Conservation (phyloP, 2,797 vertebrate genomes). For the Pachyuromys duprasi region DNA sequence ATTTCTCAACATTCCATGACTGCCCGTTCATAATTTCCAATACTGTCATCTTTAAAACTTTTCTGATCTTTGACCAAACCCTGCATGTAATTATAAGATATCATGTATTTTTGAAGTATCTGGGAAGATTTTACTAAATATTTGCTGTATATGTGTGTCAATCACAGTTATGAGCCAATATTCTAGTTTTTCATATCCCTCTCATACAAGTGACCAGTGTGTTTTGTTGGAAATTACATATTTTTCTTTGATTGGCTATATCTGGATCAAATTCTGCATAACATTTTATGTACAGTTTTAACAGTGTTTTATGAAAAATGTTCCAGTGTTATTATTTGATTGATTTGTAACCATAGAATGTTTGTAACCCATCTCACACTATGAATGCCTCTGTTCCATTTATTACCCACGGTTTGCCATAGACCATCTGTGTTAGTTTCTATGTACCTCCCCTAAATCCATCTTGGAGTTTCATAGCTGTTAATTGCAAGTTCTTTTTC, state of each 20-base stretch:
- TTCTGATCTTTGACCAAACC: background rate
- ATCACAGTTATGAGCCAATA: background rate
- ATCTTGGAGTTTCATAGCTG: no score
- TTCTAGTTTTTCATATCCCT: background rate
- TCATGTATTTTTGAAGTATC: background rate
- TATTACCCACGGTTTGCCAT: background rate
- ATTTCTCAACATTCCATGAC: background rate
- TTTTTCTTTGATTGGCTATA: conserved; percentile 21
- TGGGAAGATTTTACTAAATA: background rate
- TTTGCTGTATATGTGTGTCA: background rate
- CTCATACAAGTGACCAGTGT: background rate
- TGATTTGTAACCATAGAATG: background rate
- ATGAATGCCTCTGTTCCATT: background rate
- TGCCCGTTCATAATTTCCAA: background rate
- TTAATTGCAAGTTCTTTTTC: background rate
- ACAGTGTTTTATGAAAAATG: conserved; percentile 12
- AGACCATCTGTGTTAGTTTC: background rate
- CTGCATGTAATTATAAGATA: background rate
- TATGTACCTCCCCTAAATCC: background rate
- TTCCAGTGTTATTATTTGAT: background rate
- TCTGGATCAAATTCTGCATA: background rate
- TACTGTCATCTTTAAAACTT: background rate
- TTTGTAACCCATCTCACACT: background rate
- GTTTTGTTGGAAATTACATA: background rate
- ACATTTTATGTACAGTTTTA: background rate